Base-by-base conservation (phyloP, 2,113 vertebrate genomes). In the Cynoglossus semilaevis region DNA sequence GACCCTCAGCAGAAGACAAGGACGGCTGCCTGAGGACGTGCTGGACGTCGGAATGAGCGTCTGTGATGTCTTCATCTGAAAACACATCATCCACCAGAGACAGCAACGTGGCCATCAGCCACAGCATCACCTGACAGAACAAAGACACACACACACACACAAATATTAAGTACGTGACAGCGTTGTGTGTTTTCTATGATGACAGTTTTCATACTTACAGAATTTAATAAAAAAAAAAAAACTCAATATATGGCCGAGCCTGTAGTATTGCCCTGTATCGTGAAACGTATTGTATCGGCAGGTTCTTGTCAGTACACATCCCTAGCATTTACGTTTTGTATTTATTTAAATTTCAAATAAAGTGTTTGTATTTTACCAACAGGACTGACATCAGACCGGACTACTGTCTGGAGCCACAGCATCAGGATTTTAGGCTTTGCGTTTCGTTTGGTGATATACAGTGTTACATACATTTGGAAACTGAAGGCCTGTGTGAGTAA, bases 41-140 rank as follows among this genome's bases (percentile, higher is more conserved):
- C 9, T 60, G 76, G 15, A 73, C 42, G 9, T 80, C 62, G 35
- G 67, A 61, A 9, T 15, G 72, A 17, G 51, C 52, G 9, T 82
- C 63, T 42, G 80, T 58, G 29, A 35, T 76, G 36, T 71, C 65
- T 14, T 77, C 68, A 48, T 77, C 60, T 51, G 80, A 76, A 60
- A 84, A 74, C 17, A 73, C 76, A 34, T 84, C 82, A 35, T 85
- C 79, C 34, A 63, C 72, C 41, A 86, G 58, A 35, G 66, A 63
- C 47, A 87, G 71, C 58, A 88, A 52, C 43, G 73, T 70, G 0
- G 77, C 77, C 59, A 76, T 34, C 36, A 85, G 43, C 70, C 86
- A 83, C 62, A 87, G 58, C 70, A 85, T 75, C 72, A 84, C 76
- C 87, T 88, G 60, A 14, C 1, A 16, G 34, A 9, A 56, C 10